phyloP scores from a whole-genome alignment of 2,888 invertebrate species.

The Drosophila borborema region DNA sequence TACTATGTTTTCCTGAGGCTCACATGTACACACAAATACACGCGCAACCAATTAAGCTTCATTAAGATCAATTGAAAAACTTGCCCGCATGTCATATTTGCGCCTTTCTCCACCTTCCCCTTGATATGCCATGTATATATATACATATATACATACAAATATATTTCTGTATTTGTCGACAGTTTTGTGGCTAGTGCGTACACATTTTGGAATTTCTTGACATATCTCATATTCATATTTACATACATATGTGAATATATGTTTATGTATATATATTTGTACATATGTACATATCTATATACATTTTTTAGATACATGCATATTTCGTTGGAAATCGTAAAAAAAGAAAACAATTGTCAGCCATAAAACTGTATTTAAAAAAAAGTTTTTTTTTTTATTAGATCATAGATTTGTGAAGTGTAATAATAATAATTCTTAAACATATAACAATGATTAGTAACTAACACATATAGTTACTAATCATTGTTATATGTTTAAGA shows the following conservation, averaged over 20 bases:
- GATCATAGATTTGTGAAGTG: too few species aligned
- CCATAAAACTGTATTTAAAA: too few species aligned
- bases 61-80: constrained; percentile 85
- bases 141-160: too few species aligned
- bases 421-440: neutral
- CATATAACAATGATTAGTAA: neutral
- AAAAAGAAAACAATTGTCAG: constrained; percentile 2
- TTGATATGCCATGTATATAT: neutral
- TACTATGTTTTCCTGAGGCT: constrained; percentile 31
- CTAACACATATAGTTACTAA: too few species aligned
- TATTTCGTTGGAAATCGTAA: neutral
- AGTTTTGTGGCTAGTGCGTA: constrained; percentile 50
- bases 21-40: constrained; percentile 72
- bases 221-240: constrained; percentile 21
- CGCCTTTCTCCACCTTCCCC: constrained; percentile 19
- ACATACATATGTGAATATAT: neutral
- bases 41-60: constrained; percentile 83
- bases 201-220: constrained; percentile 62
- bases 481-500: too few species aligned
- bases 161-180: constrained; percentile 17
- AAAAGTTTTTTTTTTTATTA: too few species aligned
- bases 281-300: neutral
- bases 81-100: constrained; percentile 82
- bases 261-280: neutral
- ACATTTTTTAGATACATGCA: neutral